These are phyloP conservation scores for Dendrolimus houi DNA, from an alignment of 2,888 invertebrate genomes.

Conservation along the genomic window DNA sequence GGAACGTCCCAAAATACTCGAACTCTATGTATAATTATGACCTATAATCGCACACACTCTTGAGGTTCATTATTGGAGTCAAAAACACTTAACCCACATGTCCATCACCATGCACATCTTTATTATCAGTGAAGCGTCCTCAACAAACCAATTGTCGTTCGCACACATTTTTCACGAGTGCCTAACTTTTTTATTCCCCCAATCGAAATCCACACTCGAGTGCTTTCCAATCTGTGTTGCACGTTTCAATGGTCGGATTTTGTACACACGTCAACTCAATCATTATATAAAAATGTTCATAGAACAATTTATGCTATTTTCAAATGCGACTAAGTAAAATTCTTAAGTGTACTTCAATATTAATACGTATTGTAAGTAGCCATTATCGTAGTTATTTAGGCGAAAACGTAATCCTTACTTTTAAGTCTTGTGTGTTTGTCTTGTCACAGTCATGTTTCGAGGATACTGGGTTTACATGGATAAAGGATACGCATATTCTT, in stretches of 20 bases:
- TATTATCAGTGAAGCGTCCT: not conserved
- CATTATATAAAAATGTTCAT: not conserved
- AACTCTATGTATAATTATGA: too few species aligned
- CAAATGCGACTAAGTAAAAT: not conserved
- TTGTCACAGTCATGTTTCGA: too few species aligned
- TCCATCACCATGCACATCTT: not conserved
- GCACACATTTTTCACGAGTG: not conserved
- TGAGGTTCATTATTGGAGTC: not conserved
- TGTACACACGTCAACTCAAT: not conserved
- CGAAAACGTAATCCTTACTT: too few species aligned
- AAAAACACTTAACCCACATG: not conserved
- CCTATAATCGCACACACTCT: too few species aligned
- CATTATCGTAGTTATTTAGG: too few species aligned
- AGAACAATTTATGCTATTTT: not conserved
- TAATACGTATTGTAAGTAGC: too few species aligned
- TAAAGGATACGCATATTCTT: too few species aligned
- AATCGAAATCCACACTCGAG: not conserved
- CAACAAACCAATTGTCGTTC: not conserved
- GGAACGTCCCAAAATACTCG: too few species aligned
- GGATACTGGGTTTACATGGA: too few species aligned
- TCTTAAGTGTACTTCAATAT: too few species aligned
- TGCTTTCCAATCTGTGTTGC: conserved; percentile 6
- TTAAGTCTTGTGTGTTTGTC: too few species aligned
- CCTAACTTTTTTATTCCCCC: not conserved
- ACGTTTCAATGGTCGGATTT: conserved; percentile 4